phyloP scores from a whole-genome alignment of 2,888 invertebrate genomes.

The Tridacna crocea region DNA sequence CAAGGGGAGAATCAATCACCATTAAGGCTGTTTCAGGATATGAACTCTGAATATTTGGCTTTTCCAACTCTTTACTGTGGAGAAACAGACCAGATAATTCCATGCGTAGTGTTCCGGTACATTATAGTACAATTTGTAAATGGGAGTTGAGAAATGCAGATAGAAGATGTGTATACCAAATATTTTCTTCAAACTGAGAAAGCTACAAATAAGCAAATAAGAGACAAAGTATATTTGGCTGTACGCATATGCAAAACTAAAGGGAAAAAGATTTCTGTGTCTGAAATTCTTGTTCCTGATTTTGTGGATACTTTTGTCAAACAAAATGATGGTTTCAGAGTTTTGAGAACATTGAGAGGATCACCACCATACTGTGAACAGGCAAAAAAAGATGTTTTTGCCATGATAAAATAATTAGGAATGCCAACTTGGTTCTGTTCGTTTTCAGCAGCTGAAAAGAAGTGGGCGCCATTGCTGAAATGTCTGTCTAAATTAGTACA shows the following conservation, averaged over 20 bases:
- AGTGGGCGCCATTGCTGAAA: not conserved
- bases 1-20: not conserved
- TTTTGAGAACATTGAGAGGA: not conserved
- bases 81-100: not conserved
- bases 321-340: not conserved
- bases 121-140: conserved; percentile 1
- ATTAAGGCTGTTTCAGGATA: not conserved
- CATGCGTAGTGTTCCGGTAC: not conserved
- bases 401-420: not conserved
- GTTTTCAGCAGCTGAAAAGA: conserved; percentile 24
- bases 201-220: not conserved
- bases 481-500: not conserved
- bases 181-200: conserved; percentile 47
- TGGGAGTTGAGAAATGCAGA: not conserved
- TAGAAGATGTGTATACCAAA: conserved; percentile 21
- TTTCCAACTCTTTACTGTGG: not conserved
- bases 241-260: not conserved
- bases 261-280: not conserved
- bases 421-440: conserved; percentile 24
- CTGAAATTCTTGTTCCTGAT: not conserved
- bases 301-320: not conserved
- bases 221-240: not conserved
- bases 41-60: not conserved
- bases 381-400: not conserved
- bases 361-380: not conserved